Base-by-base conservation (phyloP, 2,113 vertebrate genomes). In the Peromyscus californicus region DNA sequence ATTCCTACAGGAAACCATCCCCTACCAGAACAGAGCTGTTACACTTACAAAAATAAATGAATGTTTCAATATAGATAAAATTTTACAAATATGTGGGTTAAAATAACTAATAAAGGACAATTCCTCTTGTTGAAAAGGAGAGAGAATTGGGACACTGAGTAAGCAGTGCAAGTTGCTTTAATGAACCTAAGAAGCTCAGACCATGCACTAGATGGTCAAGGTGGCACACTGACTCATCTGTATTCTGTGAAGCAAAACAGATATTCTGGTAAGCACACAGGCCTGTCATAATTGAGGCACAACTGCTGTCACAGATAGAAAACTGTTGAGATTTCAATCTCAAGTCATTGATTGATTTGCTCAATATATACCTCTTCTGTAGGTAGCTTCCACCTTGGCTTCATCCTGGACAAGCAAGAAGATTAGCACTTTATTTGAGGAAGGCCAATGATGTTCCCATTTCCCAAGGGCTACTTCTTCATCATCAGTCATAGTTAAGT, bases 311-410 rank as follows among this genome's bases (percentile, higher is more conserved):
- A 94, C 74, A 88, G 74, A 88, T 82, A 74, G 91, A 90, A 90
- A 95, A 85, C n/a, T 42, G 16, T 91, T 97, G 74, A 90, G 74
- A 92, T 93, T 96, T 93, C 86, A 80, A 70, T 63, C 36, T 57
- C 78, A 65, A 76, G n/a, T 31, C 0, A 19, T 69, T 67, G 72
- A 87, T 92, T 83, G 78, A 63, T 17, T 95, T 79, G 33, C 69
- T 10, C 11, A 4, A 74, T 65, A 72, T 76, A 75, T 69, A 90
- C 29, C 8, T 79, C 3, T 45, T 83, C 19, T 87, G 72, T 57
- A 5, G 4, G 16, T 57, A 42, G 8, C 63, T 89, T 42, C 42
- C 61, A 63, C 65, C 29, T 26, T 26, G 19, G 36, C 51, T 63
- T 90, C 17, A 36, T 45, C 82, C 86, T 93, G 61, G 48, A 76